These are phyloP conservation scores for Ricordea florida DNA, from an alignment of 92 coral and sea anemone genomes.

Conservation along the genomic window DNA sequence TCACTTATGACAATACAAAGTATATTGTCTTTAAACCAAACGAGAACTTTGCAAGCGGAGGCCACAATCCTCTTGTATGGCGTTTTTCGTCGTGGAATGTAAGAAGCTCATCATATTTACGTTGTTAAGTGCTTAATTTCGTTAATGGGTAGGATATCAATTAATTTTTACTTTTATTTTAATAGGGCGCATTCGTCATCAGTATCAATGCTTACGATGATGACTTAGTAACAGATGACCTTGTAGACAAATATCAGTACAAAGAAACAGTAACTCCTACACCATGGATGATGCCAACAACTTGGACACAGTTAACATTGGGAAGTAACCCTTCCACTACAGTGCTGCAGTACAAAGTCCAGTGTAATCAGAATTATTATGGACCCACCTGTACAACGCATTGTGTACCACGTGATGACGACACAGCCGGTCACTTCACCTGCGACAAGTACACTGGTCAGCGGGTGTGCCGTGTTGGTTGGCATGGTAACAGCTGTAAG, in stretches of 20 bases:
- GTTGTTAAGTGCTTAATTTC: background rate
- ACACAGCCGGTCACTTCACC: conserved; percentile 38
- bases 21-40: conserved; percentile 56
- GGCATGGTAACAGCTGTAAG: conserved; percentile 69
- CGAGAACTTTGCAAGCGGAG: conserved; percentile 43
- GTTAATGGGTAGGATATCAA: background rate
- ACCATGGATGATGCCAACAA: conserved; percentile 9
- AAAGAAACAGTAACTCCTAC: conserved; percentile 15
- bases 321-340: conserved; percentile 33
- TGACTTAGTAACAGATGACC: conserved; percentile 35
- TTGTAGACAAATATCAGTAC: conserved; percentile 25
- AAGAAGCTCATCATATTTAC: background rate
- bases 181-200: conserved; percentile 43
- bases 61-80: conserved; percentile 58
- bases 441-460: conserved; percentile 42
- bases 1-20: conserved; percentile 45
- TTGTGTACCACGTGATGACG: conserved; percentile 38
- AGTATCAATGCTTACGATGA: conserved; percentile 23
- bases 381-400: conserved; percentile 42
- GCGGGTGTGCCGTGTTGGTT: conserved; percentile 56
- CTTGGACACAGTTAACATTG: conserved; percentile 28
- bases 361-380: conserved; percentile 74
- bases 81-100: conserved; percentile 73
- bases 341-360: conserved; percentile 53
- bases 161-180: background rate